Base-by-base conservation (phyloP, 2,113 vertebrate genomes). In the Empidonax traillii region DNA sequence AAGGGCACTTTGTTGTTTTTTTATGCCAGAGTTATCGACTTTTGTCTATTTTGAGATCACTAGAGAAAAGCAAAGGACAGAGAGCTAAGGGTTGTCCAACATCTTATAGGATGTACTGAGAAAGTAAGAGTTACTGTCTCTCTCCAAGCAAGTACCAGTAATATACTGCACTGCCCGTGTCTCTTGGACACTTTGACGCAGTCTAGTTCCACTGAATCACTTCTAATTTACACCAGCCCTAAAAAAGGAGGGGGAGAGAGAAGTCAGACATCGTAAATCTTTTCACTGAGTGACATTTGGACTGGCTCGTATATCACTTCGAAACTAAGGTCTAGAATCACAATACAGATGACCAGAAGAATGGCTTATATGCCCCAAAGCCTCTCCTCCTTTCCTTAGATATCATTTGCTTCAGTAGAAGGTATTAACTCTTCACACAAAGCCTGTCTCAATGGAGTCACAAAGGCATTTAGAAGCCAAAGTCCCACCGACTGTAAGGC, bases 211-310 rank as follows among this genome's bases (percentile, higher is more conserved):
- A 58, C 65, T 87, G 69, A 96, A 78, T 69, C 77, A 43, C 51
- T 89, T 88, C 88, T 92, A 86, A 96, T 95, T 94, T 90, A 92
- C 83, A 93, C 65, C 83, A 90, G 24, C 51, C 49, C 17, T 83
- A 65, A 65, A 84, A 92, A 78, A 8, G 65, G 44, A 84, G 80
- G 56, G 46, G 19, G 33, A 87, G 31, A 84, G 56, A 69, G 39
- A 71, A 82, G 43, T 68, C 83, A 72, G 76, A 33, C 65, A 41
- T 28, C 0, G 0, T 93, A 93, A 75, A 93, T 96, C 90, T 93
- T 86, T 81, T 62, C 73, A 33, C 58, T 85, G 83, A 93, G 79
- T 92, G 86, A 87, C 88, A 87, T 46, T 89, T 87, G 89, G 90
- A 95, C 87, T 8, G 76, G 76, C 37, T 95, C 11, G 0, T 94